phyloP scores from a whole-genome alignment of 2,797 vertebrate species.

The Botia kubotai region DNA sequence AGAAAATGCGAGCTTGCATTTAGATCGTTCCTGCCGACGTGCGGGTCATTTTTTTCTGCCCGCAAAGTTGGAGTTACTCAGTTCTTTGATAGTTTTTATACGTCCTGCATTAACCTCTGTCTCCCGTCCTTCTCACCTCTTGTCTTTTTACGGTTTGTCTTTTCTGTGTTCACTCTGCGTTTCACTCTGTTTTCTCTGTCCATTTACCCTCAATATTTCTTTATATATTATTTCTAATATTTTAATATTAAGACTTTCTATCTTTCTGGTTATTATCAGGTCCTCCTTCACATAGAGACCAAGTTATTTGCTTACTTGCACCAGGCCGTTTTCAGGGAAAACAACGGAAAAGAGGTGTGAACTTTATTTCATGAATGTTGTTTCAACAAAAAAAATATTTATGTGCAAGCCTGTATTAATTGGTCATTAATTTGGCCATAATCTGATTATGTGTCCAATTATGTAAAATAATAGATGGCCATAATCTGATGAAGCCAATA shows the following conservation, averaged over 20 bases:
- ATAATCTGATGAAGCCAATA: too few species aligned
- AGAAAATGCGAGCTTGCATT: constrained; percentile 56
- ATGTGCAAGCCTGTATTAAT: too few species aligned
- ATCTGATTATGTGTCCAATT: too few species aligned
- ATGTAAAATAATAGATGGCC: too few species aligned
- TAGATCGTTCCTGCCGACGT: constrained; percentile 39
- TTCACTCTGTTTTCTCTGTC: background rate
- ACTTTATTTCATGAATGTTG: background rate
- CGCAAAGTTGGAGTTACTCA: constrained; percentile 34
- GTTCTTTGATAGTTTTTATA: constrained; percentile 47
- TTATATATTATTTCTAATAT: too few species aligned
- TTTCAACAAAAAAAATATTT: background rate
- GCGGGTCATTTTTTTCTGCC: constrained; percentile 47
- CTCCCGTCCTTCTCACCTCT: constrained; percentile 8
- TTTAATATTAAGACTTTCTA: too few species aligned
- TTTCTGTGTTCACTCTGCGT: constrained; percentile 4
- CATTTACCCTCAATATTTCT: background rate
- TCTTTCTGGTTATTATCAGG: constrained; percentile 62
- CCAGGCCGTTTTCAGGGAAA: constrained; percentile 78
- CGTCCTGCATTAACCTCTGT: constrained; percentile 51
- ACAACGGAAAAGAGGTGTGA: constrained; percentile 79
- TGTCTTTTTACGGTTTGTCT: constrained; percentile 7
- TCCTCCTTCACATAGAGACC: constrained; percentile 81
- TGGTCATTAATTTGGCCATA: too few species aligned
- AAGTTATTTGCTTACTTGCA: constrained; percentile 81